Evolutionary conservation across 2,888 invertebrate species (phyloP), one percentile per base, ranked within the genome.

Genomic region (Coecobrya sp.): DNA sequence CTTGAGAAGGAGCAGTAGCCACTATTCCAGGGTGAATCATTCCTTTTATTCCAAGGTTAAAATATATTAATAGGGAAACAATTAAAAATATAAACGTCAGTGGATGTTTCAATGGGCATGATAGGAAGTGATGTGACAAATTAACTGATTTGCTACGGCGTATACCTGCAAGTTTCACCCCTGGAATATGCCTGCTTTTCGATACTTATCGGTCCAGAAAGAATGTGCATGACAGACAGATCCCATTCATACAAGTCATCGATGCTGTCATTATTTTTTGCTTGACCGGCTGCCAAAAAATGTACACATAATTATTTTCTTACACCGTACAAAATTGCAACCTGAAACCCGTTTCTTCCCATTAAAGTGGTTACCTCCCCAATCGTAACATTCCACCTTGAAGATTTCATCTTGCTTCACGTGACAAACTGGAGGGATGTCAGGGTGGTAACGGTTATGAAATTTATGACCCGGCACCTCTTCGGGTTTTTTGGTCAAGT

Each of bases 131-230:
- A 30, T 22, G 45, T 52, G 42, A 27, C 30, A 1, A 16, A 16
- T 49, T 10, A 49, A 22, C 52, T 25, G 7, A 16, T 10, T 13
- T 30, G n/a, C n/a, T 52, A 45, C 7, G 36, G 7, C 36, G 3
- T 4, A 2, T 36, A 90, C 93, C 93, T 0, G 52, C 91, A 89
- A 93, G 93, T 30, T 70, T 68, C 10, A 94, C 92, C 16, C 93
- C 93, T 27, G 94, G 94, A 91, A 94, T 92, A 36, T 94, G 94
- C 8, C 94, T 82, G 73, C 94, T 94, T 19, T 73, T 93, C 93
- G 1, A 94, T 87, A 3, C 36, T 81, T 36, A 94, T 93, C 0
- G 94, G 94, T 0, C 94, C 94, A 13, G 93, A 93, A 1, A 94
- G 52, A 22, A 79, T 10, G 68, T 94, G 94, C 0, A 55, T 49